These are phyloP conservation scores for Helleia helle DNA, from an alignment of 2,888 invertebrate genomes.

Conservation along the genomic window DNA sequence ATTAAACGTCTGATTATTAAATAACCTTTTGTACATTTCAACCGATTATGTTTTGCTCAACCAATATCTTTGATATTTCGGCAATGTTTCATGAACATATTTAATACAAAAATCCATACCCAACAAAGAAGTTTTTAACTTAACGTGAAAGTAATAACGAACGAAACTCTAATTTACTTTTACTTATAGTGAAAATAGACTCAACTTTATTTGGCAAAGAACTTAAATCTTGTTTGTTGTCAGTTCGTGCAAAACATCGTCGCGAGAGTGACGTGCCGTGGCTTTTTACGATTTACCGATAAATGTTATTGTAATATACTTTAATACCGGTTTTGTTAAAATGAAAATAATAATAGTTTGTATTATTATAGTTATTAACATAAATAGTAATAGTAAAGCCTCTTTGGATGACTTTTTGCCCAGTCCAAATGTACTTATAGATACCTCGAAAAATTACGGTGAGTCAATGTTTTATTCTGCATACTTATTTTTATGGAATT, in stretches of 20 bases:
- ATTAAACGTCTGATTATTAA: too few species aligned
- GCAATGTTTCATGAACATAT: too few species aligned
- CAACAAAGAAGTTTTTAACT: too few species aligned
- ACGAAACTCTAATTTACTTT: too few species aligned
- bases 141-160: too few species aligned
- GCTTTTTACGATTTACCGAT: not conserved
- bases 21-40: too few species aligned
- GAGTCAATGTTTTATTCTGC: slow-evolving; percentile 19
- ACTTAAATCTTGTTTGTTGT: not conserved
- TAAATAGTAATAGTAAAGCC: slow-evolving; percentile 56
- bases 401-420: slow-evolving; percentile 54
- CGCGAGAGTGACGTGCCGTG: not conserved
- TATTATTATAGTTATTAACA: slow-evolving; percentile 48
- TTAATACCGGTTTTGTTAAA: too few species aligned
- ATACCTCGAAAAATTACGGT: slow-evolving; percentile 52
- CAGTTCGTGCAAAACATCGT: not conserved
- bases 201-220: not conserved
- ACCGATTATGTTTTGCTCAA: too few species aligned
- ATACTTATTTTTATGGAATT: not conserved
- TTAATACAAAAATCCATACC: too few species aligned
- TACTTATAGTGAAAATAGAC: not conserved
- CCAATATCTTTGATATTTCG: too few species aligned
- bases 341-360: slow-evolving; percentile 54
- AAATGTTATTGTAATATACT: not conserved
- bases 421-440: slow-evolving; percentile 41